A percentile compares a stretch with the other conserved stretches of the same genome.
These are phyloP conservation scores for Adineta ricciae DNA, from an alignment of 2,888 invertebrate genomes.

Conservation along the genomic window DNA sequence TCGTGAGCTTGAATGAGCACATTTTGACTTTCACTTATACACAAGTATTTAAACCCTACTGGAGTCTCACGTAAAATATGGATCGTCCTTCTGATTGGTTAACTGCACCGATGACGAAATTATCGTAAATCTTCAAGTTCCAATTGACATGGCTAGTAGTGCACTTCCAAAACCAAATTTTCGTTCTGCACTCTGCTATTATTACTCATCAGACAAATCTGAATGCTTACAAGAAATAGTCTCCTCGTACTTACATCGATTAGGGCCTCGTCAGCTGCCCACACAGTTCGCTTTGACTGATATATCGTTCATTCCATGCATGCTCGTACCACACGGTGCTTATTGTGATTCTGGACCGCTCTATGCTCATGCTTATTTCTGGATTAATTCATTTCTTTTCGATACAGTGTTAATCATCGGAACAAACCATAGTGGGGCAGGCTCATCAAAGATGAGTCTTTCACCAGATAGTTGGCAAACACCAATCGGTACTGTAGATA, in stretches of 20 bases:
- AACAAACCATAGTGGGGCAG: not conserved
- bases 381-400: not conserved
- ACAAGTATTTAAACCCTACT: no score
- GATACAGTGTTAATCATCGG: not conserved
- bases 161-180: no score
- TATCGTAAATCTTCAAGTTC: no score
- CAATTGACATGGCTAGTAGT: not conserved
- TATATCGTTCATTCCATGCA: not conserved
- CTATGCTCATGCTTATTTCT: not conserved
- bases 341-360: conserved; percentile 6
- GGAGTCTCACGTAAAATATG: no score
- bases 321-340: conserved; percentile 3
- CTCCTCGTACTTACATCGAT: not conserved
- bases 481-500: not conserved
- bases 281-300: not conserved
- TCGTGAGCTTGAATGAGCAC: no score
- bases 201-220: not conserved
- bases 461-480: not conserved
- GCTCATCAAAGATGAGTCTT: not conserved
- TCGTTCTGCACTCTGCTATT: not conserved
- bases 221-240: not conserved
- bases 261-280: not conserved
- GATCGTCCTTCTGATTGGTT: no score
- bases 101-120: no score
- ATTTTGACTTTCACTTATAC: no score